A percentile compares a stretch with the other conserved stretches of the same genome.
Evolutionary conservation across 2,888 invertebrate genomes (phyloP).

Genomic region (Cryptus armator): DNA sequence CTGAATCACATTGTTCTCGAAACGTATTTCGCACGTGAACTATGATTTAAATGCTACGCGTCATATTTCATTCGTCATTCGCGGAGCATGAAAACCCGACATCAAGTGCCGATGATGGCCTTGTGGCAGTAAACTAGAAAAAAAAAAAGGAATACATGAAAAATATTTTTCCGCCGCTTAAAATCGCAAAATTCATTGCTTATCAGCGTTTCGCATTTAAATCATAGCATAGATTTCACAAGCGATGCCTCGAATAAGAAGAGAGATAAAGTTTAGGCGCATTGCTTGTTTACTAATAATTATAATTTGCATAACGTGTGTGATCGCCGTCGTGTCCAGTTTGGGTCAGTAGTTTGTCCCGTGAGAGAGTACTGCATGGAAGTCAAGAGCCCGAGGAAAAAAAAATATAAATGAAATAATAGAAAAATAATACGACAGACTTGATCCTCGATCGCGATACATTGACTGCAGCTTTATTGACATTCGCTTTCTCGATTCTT

Average conservation of each 20-base stretch:
- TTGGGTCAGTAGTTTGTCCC: constrained; percentile 50
- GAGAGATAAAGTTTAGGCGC: constrained; percentile 73
- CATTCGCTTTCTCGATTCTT: constrained; percentile 70
- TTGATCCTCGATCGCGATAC: constrained; percentile 73
- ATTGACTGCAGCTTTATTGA: constrained; percentile 76
- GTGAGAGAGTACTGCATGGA: constrained; percentile 72
- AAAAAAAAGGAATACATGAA: constrained; percentile 2
- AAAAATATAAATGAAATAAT: constrained; percentile 11
- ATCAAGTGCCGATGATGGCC: not conserved
- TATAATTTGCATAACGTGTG: constrained; percentile 75
- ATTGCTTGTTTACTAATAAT: constrained; percentile 77
- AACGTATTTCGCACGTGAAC: constrained; percentile 54
- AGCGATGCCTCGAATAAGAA: constrained; percentile 70
- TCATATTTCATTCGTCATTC: constrained; percentile 57
- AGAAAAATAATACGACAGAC: constrained; percentile 30
- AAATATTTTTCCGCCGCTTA: not conserved
- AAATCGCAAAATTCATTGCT: constrained; percentile 5
- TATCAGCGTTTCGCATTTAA: constrained; percentile 72
- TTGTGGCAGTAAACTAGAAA: constrained; percentile 24
- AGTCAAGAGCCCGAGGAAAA: constrained; percentile 41
- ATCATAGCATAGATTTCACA: constrained; percentile 66
- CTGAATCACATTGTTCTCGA: constrained; percentile 50
- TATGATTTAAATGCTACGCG: constrained; percentile 66
- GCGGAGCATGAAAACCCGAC: constrained; percentile 44
- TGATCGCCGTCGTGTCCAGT: constrained; percentile 67